Evolutionary conservation across 2,113 vertebrate genomes (phyloP).

Genomic region (Geothlypis trichas): DNA sequence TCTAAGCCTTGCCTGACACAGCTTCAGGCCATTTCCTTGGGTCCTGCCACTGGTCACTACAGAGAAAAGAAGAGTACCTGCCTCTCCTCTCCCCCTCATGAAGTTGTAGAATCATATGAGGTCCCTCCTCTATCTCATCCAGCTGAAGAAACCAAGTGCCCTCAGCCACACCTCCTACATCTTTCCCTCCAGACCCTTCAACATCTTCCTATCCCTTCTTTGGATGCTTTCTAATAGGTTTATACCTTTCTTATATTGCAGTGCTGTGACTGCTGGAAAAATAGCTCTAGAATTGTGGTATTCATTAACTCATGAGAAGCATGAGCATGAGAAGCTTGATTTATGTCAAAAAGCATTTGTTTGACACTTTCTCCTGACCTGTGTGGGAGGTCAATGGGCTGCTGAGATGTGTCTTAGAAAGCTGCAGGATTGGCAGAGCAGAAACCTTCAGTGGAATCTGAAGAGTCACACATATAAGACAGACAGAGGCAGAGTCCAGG

Average conservation of each 20-base stretch:
- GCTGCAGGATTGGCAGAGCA: neutral
- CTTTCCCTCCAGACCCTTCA: neutral
- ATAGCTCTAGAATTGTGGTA: neutral
- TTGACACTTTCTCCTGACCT: neutral
- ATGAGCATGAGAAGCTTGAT: neutral
- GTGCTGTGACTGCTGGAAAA: neutral
- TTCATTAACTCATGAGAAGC: neutral
- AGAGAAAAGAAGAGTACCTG: neutral
- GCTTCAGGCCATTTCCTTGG: neutral
- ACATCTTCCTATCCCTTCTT: neutral
- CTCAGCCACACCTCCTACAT: neutral
- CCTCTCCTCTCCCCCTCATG: neutral
- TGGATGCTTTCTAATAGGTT: neutral
- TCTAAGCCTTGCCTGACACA: neutral
- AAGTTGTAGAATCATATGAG: neutral
- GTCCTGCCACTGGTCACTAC: neutral
- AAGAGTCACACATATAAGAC: neutral
- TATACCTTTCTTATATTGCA: neutral
- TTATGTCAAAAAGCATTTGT: neutral
- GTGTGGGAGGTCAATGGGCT: neutral
- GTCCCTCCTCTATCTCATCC: neutral
- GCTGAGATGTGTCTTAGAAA: neutral
- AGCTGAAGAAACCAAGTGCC: neutral
- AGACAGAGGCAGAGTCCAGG: neutral
- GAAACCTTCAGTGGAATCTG: neutral